These are phyloP conservation scores for Eristalis pertinax DNA, from an alignment of 2,888 invertebrate species.

Conservation along the genomic window DNA sequence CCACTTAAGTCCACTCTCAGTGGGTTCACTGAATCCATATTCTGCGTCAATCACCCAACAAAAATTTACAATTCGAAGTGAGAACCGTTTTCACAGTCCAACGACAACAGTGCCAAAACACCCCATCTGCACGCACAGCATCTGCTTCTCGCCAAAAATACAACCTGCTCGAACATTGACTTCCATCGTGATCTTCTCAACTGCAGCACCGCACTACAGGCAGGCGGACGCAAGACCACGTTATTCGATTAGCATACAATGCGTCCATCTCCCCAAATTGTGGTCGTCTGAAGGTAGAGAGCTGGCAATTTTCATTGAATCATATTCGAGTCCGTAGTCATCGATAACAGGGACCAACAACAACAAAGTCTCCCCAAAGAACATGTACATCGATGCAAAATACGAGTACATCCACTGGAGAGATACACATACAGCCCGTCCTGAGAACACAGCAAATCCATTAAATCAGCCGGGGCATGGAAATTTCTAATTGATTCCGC, in stretches of 20 bases:
- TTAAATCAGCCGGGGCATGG: slow-evolving; percentile 60
- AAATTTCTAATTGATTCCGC: slow-evolving; percentile 67
- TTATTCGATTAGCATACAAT: slow-evolving; percentile 59
- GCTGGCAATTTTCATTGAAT: slow-evolving; percentile 57
- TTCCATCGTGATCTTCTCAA: slow-evolving; percentile 56
- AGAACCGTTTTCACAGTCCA: slow-evolving; percentile 35
- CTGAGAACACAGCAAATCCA: slow-evolving; percentile 64
- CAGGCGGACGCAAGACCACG: slow-evolving; percentile 53
- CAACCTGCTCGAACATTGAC: slow-evolving; percentile 24
- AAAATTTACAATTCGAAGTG: slow-evolving; percentile 35
- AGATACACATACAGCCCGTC: not conserved
- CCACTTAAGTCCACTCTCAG: not conserved
- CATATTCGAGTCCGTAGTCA: slow-evolving; percentile 39
- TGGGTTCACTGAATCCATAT: not conserved
- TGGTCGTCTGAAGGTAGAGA: not conserved
- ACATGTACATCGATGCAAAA: not conserved
- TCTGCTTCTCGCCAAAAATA: slow-evolving; percentile 1
- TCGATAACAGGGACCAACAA: slow-evolving; percentile 68
- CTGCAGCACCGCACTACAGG: slow-evolving; percentile 39
- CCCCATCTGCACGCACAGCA: not conserved
- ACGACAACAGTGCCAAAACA: slow-evolving; percentile 15
- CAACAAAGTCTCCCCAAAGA: not conserved
- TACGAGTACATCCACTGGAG: not conserved
- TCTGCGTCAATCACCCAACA: slow-evolving; percentile 14
- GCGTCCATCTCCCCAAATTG: slow-evolving; percentile 1